These are phyloP conservation scores for Sinohyriopsis cumingii DNA, from an alignment of 2,888 invertebrate genomes.

Conservation along the genomic window DNA sequence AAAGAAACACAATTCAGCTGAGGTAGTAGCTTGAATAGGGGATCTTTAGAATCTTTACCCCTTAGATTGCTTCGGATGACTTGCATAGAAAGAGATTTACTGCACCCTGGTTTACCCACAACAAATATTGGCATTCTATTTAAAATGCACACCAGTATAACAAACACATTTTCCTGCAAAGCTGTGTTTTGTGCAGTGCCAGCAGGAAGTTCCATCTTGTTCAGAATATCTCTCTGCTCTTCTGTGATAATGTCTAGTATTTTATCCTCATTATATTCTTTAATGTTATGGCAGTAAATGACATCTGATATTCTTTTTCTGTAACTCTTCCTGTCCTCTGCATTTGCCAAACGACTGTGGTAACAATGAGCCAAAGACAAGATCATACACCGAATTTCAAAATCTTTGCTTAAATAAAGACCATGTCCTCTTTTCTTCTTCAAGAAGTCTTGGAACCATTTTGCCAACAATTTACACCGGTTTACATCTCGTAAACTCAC, in stretches of 20 bases:
- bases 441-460: slow-evolving; percentile 21
- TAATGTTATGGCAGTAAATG: slow-evolving; percentile 9
- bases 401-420: too few relatives aligned
- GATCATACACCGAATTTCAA: slow-evolving; percentile 9
- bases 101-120: slow-evolving; percentile 57
- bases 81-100: slow-evolving; percentile 54
- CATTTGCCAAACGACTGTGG: slow-evolving; percentile 32
- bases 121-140: slow-evolving; percentile 53
- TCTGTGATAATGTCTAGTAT: slow-evolving; percentile 29
- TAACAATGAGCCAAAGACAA: slow-evolving; percentile 36
- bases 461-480: slow-evolving; percentile 18
- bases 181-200: slow-evolving; percentile 51
- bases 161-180: slow-evolving; percentile 53
- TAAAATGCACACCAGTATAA: slow-evolving; percentile 48
- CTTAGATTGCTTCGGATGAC: slow-evolving; percentile 48
- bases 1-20: slow-evolving; percentile 50
- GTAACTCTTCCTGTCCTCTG: slow-evolving; percentile 17
- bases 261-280: slow-evolving; percentile 4
- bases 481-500: slow-evolving; percentile 36
- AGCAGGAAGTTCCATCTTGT: slow-evolving; percentile 44
- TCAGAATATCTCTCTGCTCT: slow-evolving; percentile 42
- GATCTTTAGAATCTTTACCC: slow-evolving; percentile 49
- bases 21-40: slow-evolving; percentile 41
- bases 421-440: not conserved
- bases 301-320: slow-evolving; percentile 15